A percentile compares a stretch with the other conserved stretches of the same genome.
Evolutionary conservation across 2,113 vertebrate species (phyloP).

Genomic region (Laticauda laticaudata): DNA sequence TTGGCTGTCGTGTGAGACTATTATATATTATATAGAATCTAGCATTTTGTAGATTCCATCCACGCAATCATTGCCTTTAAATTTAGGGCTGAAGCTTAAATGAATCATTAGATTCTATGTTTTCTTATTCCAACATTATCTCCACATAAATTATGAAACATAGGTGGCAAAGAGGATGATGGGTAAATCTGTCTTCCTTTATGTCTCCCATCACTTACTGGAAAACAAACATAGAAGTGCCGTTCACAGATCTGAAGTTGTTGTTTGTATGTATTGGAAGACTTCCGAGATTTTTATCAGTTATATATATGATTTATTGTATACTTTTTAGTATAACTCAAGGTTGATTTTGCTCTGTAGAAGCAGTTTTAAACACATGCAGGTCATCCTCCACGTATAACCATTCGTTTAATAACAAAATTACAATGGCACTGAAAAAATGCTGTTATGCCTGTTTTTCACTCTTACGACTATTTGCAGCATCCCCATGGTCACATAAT

Average conservation of each 20-base stretch:
- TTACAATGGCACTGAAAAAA: no score
- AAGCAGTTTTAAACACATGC: no score
- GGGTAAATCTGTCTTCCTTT: not conserved
- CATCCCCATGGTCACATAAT: not conserved
- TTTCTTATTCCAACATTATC: not conserved
- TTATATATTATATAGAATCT: not conserved
- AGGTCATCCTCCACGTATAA: not conserved
- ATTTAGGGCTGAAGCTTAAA: not conserved
- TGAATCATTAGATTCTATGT: not conserved
- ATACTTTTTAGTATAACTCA: not conserved
- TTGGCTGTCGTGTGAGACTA: not conserved
- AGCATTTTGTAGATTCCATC: not conserved
- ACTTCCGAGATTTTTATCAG: not conserved
- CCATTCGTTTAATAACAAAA: not conserved
- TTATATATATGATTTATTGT: not conserved
- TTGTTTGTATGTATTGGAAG: not conserved
- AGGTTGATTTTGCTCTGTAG: not conserved
- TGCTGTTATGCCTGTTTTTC: no score
- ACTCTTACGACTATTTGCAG: no score
- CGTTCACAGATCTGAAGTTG: not conserved
- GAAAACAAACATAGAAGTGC: not conserved
- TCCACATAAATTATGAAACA: not conserved
- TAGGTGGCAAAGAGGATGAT: not conserved
- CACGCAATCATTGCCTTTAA: not conserved
- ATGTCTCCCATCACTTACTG: not conserved